A percentile compares a stretch with the other conserved stretches of the same genome.
phyloP scores from a whole-genome alignment of 2,113 vertebrate species.

The Etheostoma spectabile region DNA sequence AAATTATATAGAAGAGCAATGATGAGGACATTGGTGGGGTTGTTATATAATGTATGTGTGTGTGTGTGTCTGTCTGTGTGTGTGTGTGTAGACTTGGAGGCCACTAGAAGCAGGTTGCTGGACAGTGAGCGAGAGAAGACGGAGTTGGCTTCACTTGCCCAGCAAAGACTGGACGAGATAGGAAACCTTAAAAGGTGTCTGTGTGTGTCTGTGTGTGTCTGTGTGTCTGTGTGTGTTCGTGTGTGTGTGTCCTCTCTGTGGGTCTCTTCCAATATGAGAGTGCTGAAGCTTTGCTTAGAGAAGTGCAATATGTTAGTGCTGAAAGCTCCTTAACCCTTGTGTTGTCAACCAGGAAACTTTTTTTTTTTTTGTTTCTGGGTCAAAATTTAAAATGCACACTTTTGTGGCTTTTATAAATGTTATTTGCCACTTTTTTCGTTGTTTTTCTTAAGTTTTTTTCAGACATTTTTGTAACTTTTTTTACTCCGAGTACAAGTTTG shows the following conservation, averaged over 20 bases:
- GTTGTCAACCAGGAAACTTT: no score
- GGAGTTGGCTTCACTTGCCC: constrained; percentile 84
- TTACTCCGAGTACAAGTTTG: no score
- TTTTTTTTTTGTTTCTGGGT: no score
- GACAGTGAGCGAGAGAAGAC: constrained; percentile 86
- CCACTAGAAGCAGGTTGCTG: constrained; percentile 83
- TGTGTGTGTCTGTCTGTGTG: not conserved
- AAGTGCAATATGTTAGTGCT: not conserved
- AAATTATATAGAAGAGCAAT: no score
- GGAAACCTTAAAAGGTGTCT: constrained; percentile 85
- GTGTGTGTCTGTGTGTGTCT: not conserved
- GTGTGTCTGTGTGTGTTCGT: not conserved
- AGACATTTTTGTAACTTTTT: no score
- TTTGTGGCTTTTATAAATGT: no score
- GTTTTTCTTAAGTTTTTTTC: no score
- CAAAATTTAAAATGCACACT: no score
- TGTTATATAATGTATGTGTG: not conserved
- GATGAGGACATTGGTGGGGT: not conserved
- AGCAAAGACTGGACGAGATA: constrained; percentile 88
- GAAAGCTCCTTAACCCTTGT: not conserved
- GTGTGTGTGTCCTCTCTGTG: not conserved
- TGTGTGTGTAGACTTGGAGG: constrained; percentile 82
- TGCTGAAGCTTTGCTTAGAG: not conserved
- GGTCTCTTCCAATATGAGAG: not conserved
- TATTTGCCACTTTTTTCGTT: no score